phyloP scores from a whole-genome alignment of 2,888 invertebrate genomes.

The Plebejus melissa region DNA sequence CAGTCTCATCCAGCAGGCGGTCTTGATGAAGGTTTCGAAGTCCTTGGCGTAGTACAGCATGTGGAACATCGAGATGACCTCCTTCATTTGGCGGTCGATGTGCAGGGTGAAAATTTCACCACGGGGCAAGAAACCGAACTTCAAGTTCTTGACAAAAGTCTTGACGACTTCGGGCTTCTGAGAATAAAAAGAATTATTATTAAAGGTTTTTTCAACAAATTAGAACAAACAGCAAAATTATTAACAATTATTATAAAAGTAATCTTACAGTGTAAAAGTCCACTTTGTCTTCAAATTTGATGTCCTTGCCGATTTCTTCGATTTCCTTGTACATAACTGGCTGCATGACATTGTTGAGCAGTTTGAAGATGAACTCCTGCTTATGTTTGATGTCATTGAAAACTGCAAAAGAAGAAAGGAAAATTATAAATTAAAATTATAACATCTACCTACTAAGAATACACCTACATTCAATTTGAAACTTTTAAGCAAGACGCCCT shows the following conservation, averaged over 20 bases:
- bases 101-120: slow-evolving; percentile 74
- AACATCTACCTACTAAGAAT: no score
- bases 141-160: slow-evolving; percentile 73
- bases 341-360: slow-evolving; percentile 74
- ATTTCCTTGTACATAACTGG: slow-evolving; percentile 70
- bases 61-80: slow-evolving; percentile 75
- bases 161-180: slow-evolving; percentile 80
- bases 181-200: slow-evolving; percentile 36
- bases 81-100: slow-evolving; percentile 70
- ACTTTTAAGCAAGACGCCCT: neutral
- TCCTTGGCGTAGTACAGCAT: slow-evolving; percentile 75
- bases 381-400: slow-evolving; percentile 61
- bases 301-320: slow-evolving; percentile 60
- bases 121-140: slow-evolving; percentile 77
- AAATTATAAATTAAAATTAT: neutral
- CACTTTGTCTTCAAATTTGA: slow-evolving; percentile 62
- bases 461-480: neutral
- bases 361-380: slow-evolving; percentile 70
- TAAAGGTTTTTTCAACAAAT: neutral
- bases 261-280: slow-evolving; percentile 56
- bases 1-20: slow-evolving; percentile 74
- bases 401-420: slow-evolving; percentile 47
- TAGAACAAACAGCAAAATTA: neutral
- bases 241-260: neutral
- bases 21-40: slow-evolving; percentile 69